Conservation (phyloP, 2,888 invertebrate species). For the Rhamphomyia laevipes region DNA sequence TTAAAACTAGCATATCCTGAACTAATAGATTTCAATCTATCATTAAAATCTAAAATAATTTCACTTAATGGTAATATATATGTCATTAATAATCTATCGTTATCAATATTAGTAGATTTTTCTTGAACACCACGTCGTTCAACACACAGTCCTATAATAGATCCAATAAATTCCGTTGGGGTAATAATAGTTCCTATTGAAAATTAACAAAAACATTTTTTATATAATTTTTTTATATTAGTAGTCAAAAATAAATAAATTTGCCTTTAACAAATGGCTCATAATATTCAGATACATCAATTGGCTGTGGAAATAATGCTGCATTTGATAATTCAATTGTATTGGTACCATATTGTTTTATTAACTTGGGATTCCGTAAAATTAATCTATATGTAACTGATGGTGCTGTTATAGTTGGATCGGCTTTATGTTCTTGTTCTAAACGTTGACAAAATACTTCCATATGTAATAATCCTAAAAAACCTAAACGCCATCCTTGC, state of each 20-base stretch:
- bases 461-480: constrained; percentile 73
- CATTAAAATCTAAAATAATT: constrained; percentile 91
- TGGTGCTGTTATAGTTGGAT: constrained; percentile 72
- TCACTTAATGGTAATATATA: constrained; percentile 83
- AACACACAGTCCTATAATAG: constrained; percentile 58
- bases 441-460: constrained; percentile 81
- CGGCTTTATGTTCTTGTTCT: constrained; percentile 71
- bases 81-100: constrained; percentile 66
- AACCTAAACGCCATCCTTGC: constrained; percentile 80
- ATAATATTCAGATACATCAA: constrained; percentile 58
- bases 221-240: neutral
- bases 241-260: neutral
- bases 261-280: constrained; percentile 78
- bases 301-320: constrained; percentile 52
- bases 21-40: constrained; percentile 73
- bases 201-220: constrained; percentile 13
- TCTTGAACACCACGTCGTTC: constrained; percentile 54
- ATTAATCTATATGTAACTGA: constrained; percentile 72
- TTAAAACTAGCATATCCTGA: constrained; percentile 95
- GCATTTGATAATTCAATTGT: constrained; percentile 63
- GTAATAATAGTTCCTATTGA: constrained; percentile 73
- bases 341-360: constrained; percentile 49
- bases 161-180: constrained; percentile 61
- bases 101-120: constrained; percentile 68
- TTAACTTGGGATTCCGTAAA: constrained; percentile 60